Conservation (phyloP, 2,888 invertebrate genomes). For the Automeris io region DNA sequence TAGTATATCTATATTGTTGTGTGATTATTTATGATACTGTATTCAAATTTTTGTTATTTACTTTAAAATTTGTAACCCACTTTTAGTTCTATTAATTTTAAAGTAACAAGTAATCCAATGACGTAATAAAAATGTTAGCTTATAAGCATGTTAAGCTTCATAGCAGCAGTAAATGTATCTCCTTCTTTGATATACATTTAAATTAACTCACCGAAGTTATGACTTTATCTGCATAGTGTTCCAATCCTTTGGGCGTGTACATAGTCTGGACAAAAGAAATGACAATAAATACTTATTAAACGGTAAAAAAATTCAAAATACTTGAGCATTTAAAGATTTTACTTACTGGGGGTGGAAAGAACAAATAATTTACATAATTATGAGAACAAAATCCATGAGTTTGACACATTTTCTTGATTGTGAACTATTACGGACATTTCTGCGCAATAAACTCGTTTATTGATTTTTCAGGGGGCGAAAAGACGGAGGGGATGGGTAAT, state of each 20-base stretch:
- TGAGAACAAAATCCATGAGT: neutral
- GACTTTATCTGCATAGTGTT: slow-evolving; percentile 85
- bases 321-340: no score
- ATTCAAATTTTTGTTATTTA: neutral
- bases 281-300: neutral
- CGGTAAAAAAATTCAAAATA: neutral
- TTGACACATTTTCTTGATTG: neutral
- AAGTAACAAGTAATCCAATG: neutral
- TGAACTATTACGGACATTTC: neutral
- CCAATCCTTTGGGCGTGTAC: slow-evolving; percentile 82
- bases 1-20: no score
- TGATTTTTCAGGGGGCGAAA: neutral
- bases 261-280: slow-evolving; percentile 50
- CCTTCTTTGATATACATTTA: neutral
- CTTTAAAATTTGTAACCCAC: neutral
- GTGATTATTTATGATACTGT: neutral
- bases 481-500: neutral
- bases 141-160: neutral
- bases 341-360: no score
- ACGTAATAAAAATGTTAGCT: neutral
- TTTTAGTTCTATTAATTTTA: neutral
- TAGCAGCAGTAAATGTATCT: neutral
- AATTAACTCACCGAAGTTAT: slow-evolving; percentile 78
- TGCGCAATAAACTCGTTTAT: neutral
- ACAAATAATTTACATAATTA: neutral